A percentile compares a stretch with the other conserved stretches of the same genome.
These are phyloP conservation scores for Lagorchestes hirsutus DNA, from an alignment of 2,797 vertebrate genomes.

Conservation along the genomic window DNA sequence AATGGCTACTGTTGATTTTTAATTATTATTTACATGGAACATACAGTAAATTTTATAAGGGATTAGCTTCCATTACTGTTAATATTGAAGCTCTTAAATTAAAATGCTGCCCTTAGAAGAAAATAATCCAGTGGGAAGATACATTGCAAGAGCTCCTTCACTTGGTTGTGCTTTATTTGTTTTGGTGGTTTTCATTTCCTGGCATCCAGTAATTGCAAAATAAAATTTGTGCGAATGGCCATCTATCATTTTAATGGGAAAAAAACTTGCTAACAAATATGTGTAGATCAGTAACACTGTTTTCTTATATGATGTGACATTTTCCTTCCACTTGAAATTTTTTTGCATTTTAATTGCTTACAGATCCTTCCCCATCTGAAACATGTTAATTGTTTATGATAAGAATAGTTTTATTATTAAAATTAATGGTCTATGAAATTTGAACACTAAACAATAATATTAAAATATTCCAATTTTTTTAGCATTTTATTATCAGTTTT, in stretches of 20 bases:
- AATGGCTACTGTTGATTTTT: slow-evolving; percentile 80
- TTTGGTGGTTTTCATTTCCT: slow-evolving; percentile 47
- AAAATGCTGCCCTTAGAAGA: slow-evolving; percentile 37
- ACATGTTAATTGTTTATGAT: slow-evolving; percentile 30
- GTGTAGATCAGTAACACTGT: slow-evolving; percentile 55
- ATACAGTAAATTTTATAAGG: slow-evolving; percentile 48
- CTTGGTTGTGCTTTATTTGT: slow-evolving; percentile 58
- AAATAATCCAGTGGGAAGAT: slow-evolving; percentile 46
- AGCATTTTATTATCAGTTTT: slow-evolving; percentile 52
- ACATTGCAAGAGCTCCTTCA: slow-evolving; percentile 51
- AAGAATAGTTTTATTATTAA: slow-evolving; percentile 61
- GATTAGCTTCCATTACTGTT: slow-evolving; percentile 34
- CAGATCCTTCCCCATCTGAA: slow-evolving; percentile 45
- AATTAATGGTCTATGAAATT: slow-evolving; percentile 38
- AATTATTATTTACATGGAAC: slow-evolving; percentile 68
- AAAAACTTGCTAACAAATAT: slow-evolving; percentile 51
- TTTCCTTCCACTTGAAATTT: slow-evolving; percentile 52
- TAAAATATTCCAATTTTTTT: slow-evolving; percentile 43
- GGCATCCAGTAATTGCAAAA: slow-evolving; percentile 48
- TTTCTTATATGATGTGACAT: slow-evolving; percentile 63
- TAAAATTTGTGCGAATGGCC: slow-evolving; percentile 58
- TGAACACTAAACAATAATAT: slow-evolving; percentile 32
- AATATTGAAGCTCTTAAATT: slow-evolving; percentile 37
- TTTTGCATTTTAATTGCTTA: slow-evolving; percentile 52
- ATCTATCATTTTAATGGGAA: slow-evolving; percentile 2